A percentile compares a stretch with the other conserved stretches of the same genome.
These are phyloP conservation scores for Bolinopsis microptera DNA, from an alignment of 37 sponge, comb jelly and placozoan species.

Conservation along the genomic window DNA sequence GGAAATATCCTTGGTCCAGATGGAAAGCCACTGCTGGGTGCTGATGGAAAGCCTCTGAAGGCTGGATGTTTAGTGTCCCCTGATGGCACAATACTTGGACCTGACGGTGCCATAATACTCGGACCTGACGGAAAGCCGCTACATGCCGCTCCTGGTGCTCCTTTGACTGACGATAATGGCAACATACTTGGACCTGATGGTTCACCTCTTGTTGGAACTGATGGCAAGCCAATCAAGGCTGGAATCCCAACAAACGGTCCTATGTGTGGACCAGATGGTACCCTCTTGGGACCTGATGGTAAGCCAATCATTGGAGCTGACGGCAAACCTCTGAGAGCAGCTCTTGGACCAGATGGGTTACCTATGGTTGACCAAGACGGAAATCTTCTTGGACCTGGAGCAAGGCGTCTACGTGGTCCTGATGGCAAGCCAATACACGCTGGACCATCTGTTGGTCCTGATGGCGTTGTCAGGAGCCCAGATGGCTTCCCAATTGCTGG, in stretches of 20 bases:
- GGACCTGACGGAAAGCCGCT: conserved; percentile 61
- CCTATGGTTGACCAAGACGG: conserved; percentile 18
- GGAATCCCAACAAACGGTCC: conserved; percentile 20
- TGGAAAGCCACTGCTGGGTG: conserved; percentile 11
- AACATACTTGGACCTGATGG: conserved; percentile 57
- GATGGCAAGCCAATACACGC: conserved; percentile 28
- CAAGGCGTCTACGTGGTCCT: neutral
- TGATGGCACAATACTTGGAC: conserved; percentile 29
- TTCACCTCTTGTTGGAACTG: conserved; percentile 6
- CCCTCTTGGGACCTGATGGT: conserved; percentile 37
- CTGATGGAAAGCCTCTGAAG: conserved; percentile 55
- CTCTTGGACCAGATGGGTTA: conserved; percentile 40
- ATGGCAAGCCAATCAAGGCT: conserved; percentile 56
- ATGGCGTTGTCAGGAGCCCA: conserved; percentile 9
- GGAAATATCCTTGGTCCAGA: conserved; percentile 57
- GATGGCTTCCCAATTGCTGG: conserved; percentile 35
- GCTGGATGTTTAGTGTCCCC: neutral
- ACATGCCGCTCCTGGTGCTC: conserved; percentile 22
- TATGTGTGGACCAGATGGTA: conserved; percentile 26
- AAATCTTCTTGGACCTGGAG: neutral
- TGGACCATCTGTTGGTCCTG: neutral
- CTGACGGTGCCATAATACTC: neutral
- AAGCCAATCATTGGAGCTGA: conserved; percentile 32
- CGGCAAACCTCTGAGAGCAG: conserved; percentile 38
- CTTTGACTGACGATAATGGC: conserved; percentile 25